Percentiles rank a stretch among this genome's conserved stretches.
phyloP scores from a whole-genome alignment of 2,113 vertebrate species.

The Tragulus kanchil region DNA sequence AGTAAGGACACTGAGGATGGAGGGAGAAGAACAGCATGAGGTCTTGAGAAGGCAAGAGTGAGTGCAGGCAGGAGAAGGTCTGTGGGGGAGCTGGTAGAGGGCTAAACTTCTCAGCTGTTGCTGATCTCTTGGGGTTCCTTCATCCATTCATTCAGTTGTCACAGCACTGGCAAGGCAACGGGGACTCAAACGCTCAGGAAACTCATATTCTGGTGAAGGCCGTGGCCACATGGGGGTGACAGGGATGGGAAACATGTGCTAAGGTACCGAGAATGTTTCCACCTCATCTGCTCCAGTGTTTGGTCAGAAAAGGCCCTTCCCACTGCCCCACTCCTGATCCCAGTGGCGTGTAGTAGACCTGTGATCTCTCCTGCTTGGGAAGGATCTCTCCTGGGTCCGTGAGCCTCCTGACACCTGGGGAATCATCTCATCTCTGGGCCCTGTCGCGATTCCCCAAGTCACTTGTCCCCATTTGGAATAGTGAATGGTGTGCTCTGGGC shows the following conservation, averaged over 20 bases:
- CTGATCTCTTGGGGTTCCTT: neutral
- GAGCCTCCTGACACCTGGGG: neutral
- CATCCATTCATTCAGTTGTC: neutral
- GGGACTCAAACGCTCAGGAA: neutral
- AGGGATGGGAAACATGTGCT: neutral
- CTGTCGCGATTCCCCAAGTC: neutral
- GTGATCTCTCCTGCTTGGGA: no score
- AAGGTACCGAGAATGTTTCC: no score
- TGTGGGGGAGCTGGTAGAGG: neutral
- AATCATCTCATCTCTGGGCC: neutral
- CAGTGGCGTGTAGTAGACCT: neutral
- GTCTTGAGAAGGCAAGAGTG: neutral
- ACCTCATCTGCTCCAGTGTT: neutral
- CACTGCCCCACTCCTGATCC: neutral
- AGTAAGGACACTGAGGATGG: neutral
- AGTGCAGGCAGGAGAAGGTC: neutral
- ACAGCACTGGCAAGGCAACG: neutral
- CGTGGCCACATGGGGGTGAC: neutral
- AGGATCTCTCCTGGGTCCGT: neutral
- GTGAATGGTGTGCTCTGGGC: neutral
- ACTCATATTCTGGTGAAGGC: neutral
- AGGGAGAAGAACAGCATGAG: neutral
- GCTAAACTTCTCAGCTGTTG: accelerated
- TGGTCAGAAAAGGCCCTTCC: no score
- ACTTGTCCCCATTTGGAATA: neutral